Evolutionary conservation across 2,888 invertebrate species (phyloP).

Genomic region (Panzeria rudis): DNA sequence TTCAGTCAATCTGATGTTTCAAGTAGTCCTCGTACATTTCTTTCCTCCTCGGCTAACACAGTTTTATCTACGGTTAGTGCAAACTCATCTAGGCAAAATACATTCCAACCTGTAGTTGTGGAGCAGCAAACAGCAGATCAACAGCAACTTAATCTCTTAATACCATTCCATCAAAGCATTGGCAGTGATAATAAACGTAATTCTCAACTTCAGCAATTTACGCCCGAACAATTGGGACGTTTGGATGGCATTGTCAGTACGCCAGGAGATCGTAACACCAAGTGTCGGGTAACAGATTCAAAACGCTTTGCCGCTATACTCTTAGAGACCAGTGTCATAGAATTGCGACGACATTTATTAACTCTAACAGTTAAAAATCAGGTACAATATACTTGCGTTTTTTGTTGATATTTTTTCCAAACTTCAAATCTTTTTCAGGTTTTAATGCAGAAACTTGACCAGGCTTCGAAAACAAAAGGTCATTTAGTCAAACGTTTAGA

Average conservation of each 20-base stretch:
- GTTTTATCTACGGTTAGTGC: slow-evolving; percentile 79
- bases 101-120: slow-evolving; percentile 79
- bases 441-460: slow-evolving; percentile 89
- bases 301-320: slow-evolving; percentile 93
- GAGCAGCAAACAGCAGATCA: slow-evolving; percentile 74
- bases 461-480: slow-evolving; percentile 88
- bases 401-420: neutral
- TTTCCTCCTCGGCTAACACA: slow-evolving; percentile 81
- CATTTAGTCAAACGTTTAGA: slow-evolving; percentile 88
- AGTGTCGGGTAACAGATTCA: slow-evolving; percentile 88
- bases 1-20: slow-evolving; percentile 81
- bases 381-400: slow-evolving; percentile 84
- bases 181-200: slow-evolving; percentile 79
- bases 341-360: slow-evolving; percentile 92
- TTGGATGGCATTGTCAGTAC: slow-evolving; percentile 89
- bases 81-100: slow-evolving; percentile 74
- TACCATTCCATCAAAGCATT: slow-evolving; percentile 81
- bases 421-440: slow-evolving; percentile 83
- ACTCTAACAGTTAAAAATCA: slow-evolving; percentile 93
- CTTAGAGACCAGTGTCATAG: slow-evolving; percentile 91
- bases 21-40: slow-evolving; percentile 81
- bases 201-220: slow-evolving; percentile 73
- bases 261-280: slow-evolving; percentile 85
- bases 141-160: slow-evolving; percentile 63
- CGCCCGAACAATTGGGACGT: slow-evolving; percentile 85